Evolutionary conservation across 2,113 vertebrate genomes (phyloP).

Genomic region (Zapus hudsonius): DNA sequence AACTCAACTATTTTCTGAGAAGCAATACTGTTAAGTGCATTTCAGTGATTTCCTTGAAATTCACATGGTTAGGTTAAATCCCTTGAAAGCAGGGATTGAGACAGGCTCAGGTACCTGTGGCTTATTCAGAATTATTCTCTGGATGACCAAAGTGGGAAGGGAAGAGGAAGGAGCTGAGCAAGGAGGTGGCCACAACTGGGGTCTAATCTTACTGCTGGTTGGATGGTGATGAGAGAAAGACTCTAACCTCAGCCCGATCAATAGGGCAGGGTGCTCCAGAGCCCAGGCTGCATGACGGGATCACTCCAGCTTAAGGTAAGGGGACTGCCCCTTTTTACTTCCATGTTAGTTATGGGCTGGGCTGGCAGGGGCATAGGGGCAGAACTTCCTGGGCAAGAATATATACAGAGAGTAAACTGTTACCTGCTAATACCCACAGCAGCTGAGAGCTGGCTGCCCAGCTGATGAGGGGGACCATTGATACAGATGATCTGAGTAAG

Average conservation of each 20-base stretch:
- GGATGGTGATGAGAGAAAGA: too few relatives aligned
- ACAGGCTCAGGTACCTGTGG: neutral
- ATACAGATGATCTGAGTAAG: neutral
- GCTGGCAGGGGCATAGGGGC: neutral
- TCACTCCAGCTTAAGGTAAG: neutral
- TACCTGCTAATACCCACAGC: neutral
- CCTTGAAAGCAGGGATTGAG: conserved; percentile 25
- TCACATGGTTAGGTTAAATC: neutral
- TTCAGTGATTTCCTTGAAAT: conserved; percentile 26
- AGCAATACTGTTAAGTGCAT: neutral
- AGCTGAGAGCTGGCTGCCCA: neutral
- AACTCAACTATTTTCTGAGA: neutral
- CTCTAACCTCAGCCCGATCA: neutral
- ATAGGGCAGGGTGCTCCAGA: too few relatives aligned
- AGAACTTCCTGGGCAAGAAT: neutral
- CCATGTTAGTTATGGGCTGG: neutral
- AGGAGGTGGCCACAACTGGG: neutral
- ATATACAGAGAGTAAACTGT: neutral
- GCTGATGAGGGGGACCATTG: neutral
- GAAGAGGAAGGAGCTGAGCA: neutral
- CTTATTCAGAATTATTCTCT: neutral
- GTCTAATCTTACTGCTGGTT: too few relatives aligned
- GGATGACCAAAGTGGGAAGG: neutral
- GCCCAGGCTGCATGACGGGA: too few relatives aligned
- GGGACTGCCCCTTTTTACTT: neutral